Evolutionary conservation across 2,113 vertebrate genomes (phyloP).

Genomic region (Thryonomys swinderianus): DNA sequence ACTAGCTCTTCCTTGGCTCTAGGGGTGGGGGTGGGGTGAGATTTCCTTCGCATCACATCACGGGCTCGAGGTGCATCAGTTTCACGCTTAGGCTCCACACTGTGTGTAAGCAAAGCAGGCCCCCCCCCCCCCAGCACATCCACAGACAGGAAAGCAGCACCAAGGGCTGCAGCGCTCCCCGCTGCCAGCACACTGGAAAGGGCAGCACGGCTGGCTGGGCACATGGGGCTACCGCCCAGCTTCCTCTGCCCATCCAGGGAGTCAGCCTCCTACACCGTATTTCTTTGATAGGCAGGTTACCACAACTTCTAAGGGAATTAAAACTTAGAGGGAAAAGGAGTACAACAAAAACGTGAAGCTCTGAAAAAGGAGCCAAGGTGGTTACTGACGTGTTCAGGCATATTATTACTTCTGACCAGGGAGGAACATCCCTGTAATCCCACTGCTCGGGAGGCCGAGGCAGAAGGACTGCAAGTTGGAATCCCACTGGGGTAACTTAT

Average conservation of each 20-base stretch:
- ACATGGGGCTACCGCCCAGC: neutral
- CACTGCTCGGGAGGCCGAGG: neutral
- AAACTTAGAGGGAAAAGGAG: conserved; percentile 17
- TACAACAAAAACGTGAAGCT: neutral
- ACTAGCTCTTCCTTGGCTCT: neutral
- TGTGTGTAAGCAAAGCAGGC: neutral
- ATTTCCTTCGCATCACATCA: neutral
- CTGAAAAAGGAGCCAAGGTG: neutral
- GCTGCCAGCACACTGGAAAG: neutral
- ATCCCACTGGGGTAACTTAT: neutral
- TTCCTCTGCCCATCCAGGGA: neutral
- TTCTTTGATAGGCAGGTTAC: neutral
- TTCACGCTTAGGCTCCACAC: neutral
- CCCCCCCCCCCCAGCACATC: too few species aligned
- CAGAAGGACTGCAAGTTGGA: neutral
- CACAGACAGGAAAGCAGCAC: neutral
- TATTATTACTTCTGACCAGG: neutral
- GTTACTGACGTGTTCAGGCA: neutral
- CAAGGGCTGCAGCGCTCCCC: neutral
- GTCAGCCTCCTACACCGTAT: neutral
- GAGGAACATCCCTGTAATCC: neutral
- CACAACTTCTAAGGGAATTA: neutral
- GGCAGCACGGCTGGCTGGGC: neutral
- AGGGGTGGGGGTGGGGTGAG: too few species aligned
- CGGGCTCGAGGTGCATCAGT: neutral